phyloP scores from a whole-genome alignment of 2,797 vertebrate genomes.

The Vireo griseus region DNA sequence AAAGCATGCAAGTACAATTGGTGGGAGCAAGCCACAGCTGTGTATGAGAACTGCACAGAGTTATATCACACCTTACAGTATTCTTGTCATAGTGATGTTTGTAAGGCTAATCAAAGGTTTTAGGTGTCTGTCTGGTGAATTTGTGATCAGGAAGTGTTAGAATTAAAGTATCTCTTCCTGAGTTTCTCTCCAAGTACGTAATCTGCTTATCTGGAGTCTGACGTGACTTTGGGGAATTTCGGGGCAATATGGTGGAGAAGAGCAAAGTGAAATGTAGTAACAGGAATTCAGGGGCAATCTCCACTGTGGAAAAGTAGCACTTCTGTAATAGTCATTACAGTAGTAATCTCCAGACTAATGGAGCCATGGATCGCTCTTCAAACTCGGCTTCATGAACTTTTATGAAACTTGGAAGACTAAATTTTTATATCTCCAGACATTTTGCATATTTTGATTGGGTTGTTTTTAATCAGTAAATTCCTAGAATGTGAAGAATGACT shows the following conservation, averaged over 20 bases:
- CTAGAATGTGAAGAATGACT: background rate
- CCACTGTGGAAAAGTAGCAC: background rate
- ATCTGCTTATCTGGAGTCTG: background rate
- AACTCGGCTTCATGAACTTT: background rate
- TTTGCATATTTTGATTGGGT: background rate
- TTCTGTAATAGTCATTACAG: background rate
- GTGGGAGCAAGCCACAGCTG: background rate
- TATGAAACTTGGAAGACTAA: background rate
- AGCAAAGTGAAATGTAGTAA: background rate
- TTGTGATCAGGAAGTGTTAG: background rate
- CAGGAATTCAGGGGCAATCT: background rate
- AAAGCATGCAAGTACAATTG: background rate
- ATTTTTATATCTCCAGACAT: background rate
- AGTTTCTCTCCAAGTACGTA: background rate
- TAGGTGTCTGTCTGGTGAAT: background rate
- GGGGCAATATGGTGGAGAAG: rapidly evolving
- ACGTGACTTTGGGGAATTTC: background rate
- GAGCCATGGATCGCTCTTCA: background rate
- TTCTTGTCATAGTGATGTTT: background rate
- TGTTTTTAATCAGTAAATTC: background rate
- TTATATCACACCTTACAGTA: background rate
- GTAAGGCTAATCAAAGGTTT: background rate
- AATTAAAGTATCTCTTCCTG: background rate
- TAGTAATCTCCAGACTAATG: background rate
- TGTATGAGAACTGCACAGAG: background rate